Evolutionary conservation across 2,888 invertebrate genomes (phyloP).

Genomic region (Oxytorus armatus): DNA sequence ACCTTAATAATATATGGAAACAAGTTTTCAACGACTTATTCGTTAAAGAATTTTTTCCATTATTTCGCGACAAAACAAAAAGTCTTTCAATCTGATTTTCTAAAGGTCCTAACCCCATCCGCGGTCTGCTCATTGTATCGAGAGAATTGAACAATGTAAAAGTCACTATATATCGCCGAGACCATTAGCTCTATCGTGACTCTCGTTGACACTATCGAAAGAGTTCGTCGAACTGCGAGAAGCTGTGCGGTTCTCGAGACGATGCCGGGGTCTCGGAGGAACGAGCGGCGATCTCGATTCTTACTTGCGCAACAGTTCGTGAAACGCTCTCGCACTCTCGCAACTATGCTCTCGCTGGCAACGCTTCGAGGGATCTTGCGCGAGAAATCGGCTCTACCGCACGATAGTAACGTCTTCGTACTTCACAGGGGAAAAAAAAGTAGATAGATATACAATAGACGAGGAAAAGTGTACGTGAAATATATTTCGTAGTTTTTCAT

Average conservation of each 20-base stretch:
- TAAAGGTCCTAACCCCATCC: constrained; percentile 25
- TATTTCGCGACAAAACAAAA: too few species aligned
- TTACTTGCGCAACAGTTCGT: constrained; percentile 69
- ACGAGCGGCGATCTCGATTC: constrained; percentile 64
- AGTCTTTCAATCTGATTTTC: constrained; percentile 5
- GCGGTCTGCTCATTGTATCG: constrained; percentile 21
- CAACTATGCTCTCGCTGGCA: constrained; percentile 40
- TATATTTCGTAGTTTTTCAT: neutral
- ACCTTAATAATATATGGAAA: too few species aligned
- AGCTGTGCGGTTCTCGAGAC: too few species aligned
- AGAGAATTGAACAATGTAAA: constrained; percentile 50
- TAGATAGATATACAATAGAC: too few species aligned
- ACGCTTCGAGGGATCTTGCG: constrained; percentile 60
- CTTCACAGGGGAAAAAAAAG: constrained; percentile 16
- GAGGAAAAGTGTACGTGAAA: neutral
- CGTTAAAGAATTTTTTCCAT: too few species aligned
- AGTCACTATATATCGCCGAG: too few species aligned
- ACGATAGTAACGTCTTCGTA: constrained; percentile 50
- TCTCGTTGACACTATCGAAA: constrained; percentile 68
- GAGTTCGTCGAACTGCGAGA: constrained; percentile 66
- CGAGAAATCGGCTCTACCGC: constrained; percentile 61
- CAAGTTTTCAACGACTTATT: too few species aligned
- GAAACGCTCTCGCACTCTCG: constrained; percentile 66
- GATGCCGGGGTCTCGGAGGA: constrained; percentile 40
- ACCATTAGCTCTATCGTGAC: constrained; percentile 62